phyloP scores from a whole-genome alignment of 2,113 vertebrate species.

The Anarrhichthys ocellatus region DNA sequence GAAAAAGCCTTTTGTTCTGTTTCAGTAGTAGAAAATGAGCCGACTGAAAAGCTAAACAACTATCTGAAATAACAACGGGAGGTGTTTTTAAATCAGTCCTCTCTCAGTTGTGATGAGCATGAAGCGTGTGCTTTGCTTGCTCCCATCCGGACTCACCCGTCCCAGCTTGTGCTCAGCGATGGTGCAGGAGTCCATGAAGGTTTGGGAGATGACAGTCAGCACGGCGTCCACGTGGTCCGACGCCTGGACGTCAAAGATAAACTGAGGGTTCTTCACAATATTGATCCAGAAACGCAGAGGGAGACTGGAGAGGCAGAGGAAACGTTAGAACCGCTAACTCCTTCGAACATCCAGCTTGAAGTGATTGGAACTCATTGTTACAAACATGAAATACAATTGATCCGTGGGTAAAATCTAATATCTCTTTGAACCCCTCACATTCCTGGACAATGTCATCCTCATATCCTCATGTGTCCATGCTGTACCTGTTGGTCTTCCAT shows the following conservation, averaged over 20 bases:
- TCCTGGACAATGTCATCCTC: background rate
- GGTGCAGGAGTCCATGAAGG: slow-evolving; percentile 99
- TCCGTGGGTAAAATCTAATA: background rate
- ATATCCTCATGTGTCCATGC: background rate
- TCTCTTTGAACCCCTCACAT: background rate
- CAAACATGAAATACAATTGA: slow-evolving; percentile 4
- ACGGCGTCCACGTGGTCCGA: slow-evolving; percentile 96
- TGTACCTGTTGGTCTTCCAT: slow-evolving; percentile 98
- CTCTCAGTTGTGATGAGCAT: background rate
- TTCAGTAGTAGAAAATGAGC: no score
- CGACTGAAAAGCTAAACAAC: background rate
- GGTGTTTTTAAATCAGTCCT: background rate
- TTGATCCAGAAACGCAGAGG: slow-evolving; percentile 99
- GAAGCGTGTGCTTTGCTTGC: background rate
- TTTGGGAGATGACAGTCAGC: slow-evolving; percentile 95
- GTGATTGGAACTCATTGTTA: background rate
- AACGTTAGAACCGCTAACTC: background rate
- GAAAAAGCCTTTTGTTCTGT: background rate
- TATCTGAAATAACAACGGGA: background rate
- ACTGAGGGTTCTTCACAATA: slow-evolving; percentile 98
- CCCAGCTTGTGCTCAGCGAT: slow-evolving; percentile 98
- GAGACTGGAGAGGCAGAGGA: slow-evolving; percentile 81
- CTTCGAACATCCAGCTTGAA: background rate
- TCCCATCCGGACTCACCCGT: slow-evolving; percentile 86
- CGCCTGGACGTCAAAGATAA: slow-evolving; percentile 96